Conservation (phyloP, 1,140 invertebrate genomes). For the Saccostrea glomerata region DNA sequence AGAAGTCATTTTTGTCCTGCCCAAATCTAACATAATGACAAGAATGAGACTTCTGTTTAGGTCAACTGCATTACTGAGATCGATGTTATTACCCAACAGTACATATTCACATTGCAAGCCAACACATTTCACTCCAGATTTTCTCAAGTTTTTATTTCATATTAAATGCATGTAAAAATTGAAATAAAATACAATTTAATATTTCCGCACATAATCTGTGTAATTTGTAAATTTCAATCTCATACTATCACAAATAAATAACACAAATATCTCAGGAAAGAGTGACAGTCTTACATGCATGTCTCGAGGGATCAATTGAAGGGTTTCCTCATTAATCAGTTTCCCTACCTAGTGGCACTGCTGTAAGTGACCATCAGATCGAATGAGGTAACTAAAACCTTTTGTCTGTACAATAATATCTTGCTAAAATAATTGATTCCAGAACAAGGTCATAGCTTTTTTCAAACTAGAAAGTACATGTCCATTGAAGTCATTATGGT, state of each 20-base stretch:
- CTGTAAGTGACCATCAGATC: background rate
- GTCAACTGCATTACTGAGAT: too few species aligned
- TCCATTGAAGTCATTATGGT: too few species aligned
- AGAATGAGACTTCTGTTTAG: too few species aligned
- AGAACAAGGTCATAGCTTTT: background rate
- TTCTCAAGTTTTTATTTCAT: constrained; percentile 12
- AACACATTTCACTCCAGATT: background rate
- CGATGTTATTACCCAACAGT: too few species aligned
- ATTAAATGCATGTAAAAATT: constrained; percentile 19
- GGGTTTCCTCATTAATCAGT: constrained; percentile 81
- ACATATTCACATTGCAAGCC: too few species aligned
- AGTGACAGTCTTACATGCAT: constrained; percentile 16
- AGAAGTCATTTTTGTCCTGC: too few species aligned
- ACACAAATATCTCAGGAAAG: background rate
- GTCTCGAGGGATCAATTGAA: too few species aligned
- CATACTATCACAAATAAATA: constrained; percentile 34
- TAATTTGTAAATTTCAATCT: background rate
- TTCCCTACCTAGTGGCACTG: background rate
- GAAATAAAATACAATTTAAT: constrained; percentile 7
- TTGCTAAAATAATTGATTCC: background rate
- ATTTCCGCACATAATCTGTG: constrained; percentile 12
- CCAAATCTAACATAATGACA: too few species aligned
- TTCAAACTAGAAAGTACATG: background rate
- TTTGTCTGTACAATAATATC: background rate
- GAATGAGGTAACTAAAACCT: background rate